These are phyloP conservation scores for Thamnophis sirtalis DNA, from an alignment of 2,113 vertebrate species.

Conservation along the genomic window DNA sequence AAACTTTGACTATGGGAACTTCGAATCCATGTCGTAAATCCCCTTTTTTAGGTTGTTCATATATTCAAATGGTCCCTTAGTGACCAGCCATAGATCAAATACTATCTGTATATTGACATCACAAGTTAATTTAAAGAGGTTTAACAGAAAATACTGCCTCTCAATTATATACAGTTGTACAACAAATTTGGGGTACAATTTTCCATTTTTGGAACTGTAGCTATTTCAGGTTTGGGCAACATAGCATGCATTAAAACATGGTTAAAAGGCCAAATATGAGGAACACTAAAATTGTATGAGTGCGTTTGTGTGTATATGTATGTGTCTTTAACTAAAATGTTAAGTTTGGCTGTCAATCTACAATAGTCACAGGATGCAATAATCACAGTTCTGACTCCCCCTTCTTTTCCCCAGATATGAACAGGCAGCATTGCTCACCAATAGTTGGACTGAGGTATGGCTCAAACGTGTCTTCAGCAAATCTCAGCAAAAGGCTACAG, in stretches of 20 bases:
- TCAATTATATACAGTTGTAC: not conserved
- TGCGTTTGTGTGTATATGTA: too few relatives aligned
- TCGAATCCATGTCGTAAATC: not conserved
- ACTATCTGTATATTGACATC: not conserved
- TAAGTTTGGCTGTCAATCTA: not conserved
- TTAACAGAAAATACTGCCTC: not conserved
- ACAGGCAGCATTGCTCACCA: slow-evolving; percentile 31
- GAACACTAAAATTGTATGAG: not conserved
- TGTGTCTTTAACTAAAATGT: too few relatives aligned
- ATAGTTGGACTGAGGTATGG: slow-evolving; percentile 21
- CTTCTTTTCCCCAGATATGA: not conserved
- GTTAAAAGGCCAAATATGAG: not conserved
- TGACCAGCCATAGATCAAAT: not conserved
- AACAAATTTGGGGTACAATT: not conserved
- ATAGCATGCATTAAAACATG: not conserved
- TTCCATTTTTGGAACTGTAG: not conserved
- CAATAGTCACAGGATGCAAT: not conserved
- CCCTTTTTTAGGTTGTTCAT: not conserved
- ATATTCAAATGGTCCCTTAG: not conserved
- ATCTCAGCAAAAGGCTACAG: slow-evolving; percentile 43
- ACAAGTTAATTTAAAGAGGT: not conserved
- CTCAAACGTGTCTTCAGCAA: slow-evolving; percentile 40
- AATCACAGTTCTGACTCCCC: not conserved
- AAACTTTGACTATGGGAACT: not conserved
- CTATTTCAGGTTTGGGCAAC: not conserved